Percentiles rank a stretch among this genome's conserved stretches.
Conservation (phyloP, 2,113 vertebrate species). For the Tetrax tetrax region DNA sequence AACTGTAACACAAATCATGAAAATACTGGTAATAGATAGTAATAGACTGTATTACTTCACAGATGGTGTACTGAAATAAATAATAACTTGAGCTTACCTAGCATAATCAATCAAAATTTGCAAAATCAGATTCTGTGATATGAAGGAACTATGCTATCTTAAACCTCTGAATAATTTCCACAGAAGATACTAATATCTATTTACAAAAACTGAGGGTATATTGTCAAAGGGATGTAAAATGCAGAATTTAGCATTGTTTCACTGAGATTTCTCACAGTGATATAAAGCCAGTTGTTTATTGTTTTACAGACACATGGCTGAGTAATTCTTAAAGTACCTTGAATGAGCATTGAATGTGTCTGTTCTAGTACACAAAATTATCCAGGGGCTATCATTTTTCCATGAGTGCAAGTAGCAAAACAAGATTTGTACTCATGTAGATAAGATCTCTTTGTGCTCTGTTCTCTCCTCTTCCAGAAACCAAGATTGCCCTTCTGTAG, state of each 20-base stretch:
- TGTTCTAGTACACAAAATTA: background rate
- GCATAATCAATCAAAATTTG: background rate
- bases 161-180: background rate
- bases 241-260: background rate
- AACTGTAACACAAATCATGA: background rate
- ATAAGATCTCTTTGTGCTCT: background rate
- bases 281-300: background rate
- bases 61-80: background rate
- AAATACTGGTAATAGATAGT: background rate
- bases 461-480: background rate
- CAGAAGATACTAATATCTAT: background rate
- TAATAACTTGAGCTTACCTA: background rate
- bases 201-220: background rate
- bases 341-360: background rate
- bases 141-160: background rate
- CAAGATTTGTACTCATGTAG: background rate
- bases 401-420: background rate
- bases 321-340: background rate
- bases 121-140: background rate
- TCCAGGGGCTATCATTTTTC: background rate
- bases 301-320: background rate
- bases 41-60: background rate
- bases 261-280: background rate
- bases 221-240: background rate
- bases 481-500: background rate